Evolutionary conservation across 2,797 vertebrate genomes (phyloP).

Genomic region (Enteromius afrohamiltoni): DNA sequence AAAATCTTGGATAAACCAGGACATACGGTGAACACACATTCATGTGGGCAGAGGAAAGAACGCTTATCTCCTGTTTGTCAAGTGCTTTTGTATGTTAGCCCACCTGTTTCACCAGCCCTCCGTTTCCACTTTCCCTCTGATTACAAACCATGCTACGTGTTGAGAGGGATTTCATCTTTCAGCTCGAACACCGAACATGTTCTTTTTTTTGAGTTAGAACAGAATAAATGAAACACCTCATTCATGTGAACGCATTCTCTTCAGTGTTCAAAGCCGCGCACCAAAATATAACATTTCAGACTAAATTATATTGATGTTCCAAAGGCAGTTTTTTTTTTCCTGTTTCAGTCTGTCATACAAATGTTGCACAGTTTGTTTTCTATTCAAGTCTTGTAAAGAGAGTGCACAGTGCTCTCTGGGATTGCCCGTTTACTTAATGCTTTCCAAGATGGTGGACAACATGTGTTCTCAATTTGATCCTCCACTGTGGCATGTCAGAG

Average conservation of each 20-base stretch:
- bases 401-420: background rate
- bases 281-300: background rate
- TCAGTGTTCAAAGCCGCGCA: background rate
- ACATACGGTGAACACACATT: constrained; percentile 20
- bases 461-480: constrained; percentile 28
- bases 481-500: constrained; percentile 35
- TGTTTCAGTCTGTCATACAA: background rate
- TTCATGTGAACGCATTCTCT: background rate
- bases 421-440: background rate
- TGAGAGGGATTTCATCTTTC: background rate
- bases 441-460: constrained; percentile 13
- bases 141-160: background rate
- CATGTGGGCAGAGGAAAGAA: constrained; percentile 30
- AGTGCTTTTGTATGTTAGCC: constrained; percentile 22
- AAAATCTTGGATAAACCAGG: constrained; percentile 38
- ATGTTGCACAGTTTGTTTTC: constrained; percentile 5
- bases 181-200: background rate
- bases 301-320: background rate
- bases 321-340: background rate
- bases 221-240: background rate
- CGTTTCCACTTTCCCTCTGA: constrained; percentile 16
- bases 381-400: background rate
- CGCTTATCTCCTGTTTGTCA: constrained; percentile 35
- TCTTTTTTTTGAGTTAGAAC: background rate
- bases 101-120: background rate